Conservation (phyloP, 2,888 invertebrate species). For the Uropetala carovei region DNA sequence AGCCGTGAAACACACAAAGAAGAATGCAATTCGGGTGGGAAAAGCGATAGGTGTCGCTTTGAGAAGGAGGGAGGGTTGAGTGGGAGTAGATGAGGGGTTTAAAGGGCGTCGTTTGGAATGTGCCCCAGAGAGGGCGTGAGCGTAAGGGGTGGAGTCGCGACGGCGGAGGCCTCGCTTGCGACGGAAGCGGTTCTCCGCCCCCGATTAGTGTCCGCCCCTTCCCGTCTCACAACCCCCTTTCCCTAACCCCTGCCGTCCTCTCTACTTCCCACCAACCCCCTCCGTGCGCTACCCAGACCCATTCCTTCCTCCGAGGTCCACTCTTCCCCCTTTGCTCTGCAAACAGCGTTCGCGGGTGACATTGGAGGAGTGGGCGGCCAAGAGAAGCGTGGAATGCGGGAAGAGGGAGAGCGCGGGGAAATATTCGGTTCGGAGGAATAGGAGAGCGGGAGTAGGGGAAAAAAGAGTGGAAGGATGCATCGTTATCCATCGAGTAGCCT, state of each 20-base stretch:
- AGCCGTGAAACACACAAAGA: neutral
- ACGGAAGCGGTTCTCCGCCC: conserved; percentile 37
- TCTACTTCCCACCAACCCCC: neutral
- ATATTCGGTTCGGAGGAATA: neutral
- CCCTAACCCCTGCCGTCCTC: neutral
- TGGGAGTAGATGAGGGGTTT: too few species aligned
- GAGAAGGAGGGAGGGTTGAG: neutral
- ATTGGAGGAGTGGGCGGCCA: conserved; percentile 47
- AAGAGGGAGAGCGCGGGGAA: neutral
- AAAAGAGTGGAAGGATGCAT: neutral
- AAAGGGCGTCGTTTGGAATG: conserved; percentile 42
- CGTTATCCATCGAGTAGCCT: conserved; percentile 42
- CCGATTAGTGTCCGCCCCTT: conserved; percentile 42
- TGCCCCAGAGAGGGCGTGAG: neutral
- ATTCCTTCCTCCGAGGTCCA: neutral
- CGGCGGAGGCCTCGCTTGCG: neutral
- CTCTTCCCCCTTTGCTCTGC: neutral
- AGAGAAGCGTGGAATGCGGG: neutral
- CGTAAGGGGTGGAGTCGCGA: neutral
- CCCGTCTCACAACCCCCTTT: neutral
- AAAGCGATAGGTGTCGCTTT: neutral
- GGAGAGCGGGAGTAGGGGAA: neutral
- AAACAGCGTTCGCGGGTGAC: conserved; percentile 29
- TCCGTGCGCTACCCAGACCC: neutral
- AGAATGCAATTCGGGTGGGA: neutral